Base-by-base conservation (phyloP, 2,113 vertebrate genomes). In the Barbus barbus region DNA sequence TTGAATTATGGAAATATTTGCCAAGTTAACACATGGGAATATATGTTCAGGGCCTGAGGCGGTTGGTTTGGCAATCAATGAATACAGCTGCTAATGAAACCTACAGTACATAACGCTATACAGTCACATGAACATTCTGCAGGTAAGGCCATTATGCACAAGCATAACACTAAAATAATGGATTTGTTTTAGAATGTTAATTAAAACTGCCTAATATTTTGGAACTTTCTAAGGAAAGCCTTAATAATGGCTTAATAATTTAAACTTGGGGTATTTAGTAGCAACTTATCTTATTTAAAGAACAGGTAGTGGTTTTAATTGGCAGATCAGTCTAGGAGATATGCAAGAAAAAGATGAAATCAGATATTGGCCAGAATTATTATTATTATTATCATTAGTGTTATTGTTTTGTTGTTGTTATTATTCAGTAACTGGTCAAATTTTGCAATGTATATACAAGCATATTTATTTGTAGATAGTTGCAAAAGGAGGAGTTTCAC, bases 1-100 rank as follows among this genome's bases (percentile, higher is more conserved):
- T 61, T 41, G 1, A 77, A 33, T 8, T 78, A 36, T 58, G 31
- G 31, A 58, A 58, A 36, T 78, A 16, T 60, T 69, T 69, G 18
- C 44, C 13, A 56, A 38, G n/a, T 78, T 26, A 69, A 41, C 9
- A 18, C 46, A 7, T 79, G 63, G 65, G 83, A 72, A 72, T 71
- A 18, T 77, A 46, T 28, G 36, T 75, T 61, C 41, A 24, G 24
- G n/a, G 48, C 33, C 67, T 41, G 14, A 14, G 22, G 53, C 14
- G 3, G 13, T 9, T 16, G n/a, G 22, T 44, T 61, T 78, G 56
- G 33, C 53, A 44, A 44, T 78, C 28, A 44, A 13, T 44, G n/a
- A 78, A 61, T 18, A 22, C 77, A 41, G 56, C 38, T 38, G 56
- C 56, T 78, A 16, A 24, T 60, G 16, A 16, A 58, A 58, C 48